Conservation (phyloP, 2,888 invertebrate genomes). For the Ochropleura plecta region DNA sequence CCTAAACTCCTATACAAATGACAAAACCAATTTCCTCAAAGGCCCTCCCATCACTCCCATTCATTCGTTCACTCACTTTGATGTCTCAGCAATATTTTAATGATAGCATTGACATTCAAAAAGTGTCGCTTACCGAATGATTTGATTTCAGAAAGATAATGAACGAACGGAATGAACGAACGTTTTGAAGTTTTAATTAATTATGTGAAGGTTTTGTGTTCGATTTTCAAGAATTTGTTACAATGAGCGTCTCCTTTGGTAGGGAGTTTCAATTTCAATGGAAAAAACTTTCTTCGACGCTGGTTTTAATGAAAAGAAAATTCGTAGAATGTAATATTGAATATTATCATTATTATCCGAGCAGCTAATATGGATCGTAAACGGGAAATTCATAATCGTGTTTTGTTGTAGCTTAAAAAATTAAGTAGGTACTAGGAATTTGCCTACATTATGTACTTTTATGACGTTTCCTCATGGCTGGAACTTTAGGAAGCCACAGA, state of each 20-base stretch:
- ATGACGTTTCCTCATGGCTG: too few species aligned
- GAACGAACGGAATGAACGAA: conserved; percentile 66
- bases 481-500: too few species aligned
- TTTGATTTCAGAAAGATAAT: conserved; percentile 77
- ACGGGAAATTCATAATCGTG: background rate
- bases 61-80: conserved; percentile 73
- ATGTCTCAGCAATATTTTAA: conserved; percentile 78
- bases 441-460: too few species aligned
- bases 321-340: conserved; percentile 35
- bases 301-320: conserved; percentile 46
- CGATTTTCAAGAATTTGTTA: conserved; percentile 51
- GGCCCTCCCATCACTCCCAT: conserved; percentile 57
- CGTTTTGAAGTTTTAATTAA: conserved; percentile 64
- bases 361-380: conserved; percentile 14
- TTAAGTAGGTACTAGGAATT: too few species aligned
- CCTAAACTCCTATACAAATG: conserved; percentile 30
- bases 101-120: conserved; percentile 78
- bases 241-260: conserved; percentile 50
- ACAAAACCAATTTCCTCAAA: conserved; percentile 52
- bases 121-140: conserved; percentile 74
- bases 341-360: conserved; percentile 24
- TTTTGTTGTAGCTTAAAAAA: background rate
- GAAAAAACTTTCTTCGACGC: conserved; percentile 45
- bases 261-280: conserved; percentile 48
- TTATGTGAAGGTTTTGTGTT: conserved; percentile 55